Percentiles rank a stretch among this genome's conserved stretches.
phyloP scores from a whole-genome alignment of 2,113 vertebrate genomes.

The Prochilodus magdalenae region DNA sequence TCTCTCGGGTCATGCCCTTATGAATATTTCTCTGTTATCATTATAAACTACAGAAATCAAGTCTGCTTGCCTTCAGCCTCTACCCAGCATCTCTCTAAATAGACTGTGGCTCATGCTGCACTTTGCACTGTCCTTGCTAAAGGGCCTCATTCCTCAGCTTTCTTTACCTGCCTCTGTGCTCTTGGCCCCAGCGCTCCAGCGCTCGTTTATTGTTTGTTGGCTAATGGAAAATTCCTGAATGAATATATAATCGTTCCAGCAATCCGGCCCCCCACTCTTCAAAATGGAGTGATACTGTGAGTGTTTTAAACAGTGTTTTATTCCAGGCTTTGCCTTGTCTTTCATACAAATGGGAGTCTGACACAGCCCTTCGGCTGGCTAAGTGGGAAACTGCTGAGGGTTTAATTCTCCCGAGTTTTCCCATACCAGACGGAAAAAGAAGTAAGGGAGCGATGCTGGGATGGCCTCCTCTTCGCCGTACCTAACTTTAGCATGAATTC shows the following conservation, averaged over 20 bases:
- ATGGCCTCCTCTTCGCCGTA: background rate
- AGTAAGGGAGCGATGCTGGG: background rate
- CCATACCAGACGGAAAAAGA: background rate
- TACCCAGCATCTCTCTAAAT: background rate
- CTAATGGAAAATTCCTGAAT: conserved; percentile 54
- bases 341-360: conserved; percentile 31
- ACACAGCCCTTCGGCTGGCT: conserved; percentile 1
- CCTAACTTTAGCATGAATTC: conserved; percentile 49
- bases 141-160: conserved; percentile 15
- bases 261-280: background rate
- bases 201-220: conserved; percentile 57
- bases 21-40: conserved; percentile 42
- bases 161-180: conserved; percentile 37
- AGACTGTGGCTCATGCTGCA: background rate
- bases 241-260: conserved; percentile 45
- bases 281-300: conserved; percentile 15
- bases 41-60: conserved; percentile 33
- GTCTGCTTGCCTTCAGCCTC: conserved; percentile 9
- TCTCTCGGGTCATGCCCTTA: conserved; percentile 38
- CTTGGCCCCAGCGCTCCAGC: conserved; percentile 47
- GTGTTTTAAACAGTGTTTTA: conserved; percentile 35
- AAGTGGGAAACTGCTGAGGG: conserved; percentile 12
- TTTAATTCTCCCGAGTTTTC: background rate
- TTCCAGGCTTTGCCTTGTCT: conserved; percentile 5
- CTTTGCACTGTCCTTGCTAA: conserved; percentile 18